Evolutionary conservation across 2,797 vertebrate genomes (phyloP), one percentile per base, ranked within the genome.

Genomic region (Linurgus olivaceus): DNA sequence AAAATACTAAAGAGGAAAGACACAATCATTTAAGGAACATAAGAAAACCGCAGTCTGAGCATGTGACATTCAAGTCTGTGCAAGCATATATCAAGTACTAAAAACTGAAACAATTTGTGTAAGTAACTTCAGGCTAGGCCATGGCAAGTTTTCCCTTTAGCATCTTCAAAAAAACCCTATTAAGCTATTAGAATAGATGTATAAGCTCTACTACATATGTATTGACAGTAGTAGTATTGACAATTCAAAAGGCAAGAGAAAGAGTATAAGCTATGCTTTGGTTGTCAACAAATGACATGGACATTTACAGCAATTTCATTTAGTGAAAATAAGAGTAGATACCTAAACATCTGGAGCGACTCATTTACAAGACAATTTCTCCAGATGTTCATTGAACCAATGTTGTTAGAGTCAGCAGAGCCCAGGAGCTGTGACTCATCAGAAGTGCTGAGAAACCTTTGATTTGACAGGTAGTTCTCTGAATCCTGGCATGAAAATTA

Each of bases 41-140:
- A 38, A 42, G 54, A 65, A 94, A 96, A 84, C 75, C 78, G 1
- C 91, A 75, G 24, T 59, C 42, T 9, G 2, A 87, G 54, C 91
- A 84, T 93, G 78, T 97, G 94, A 91, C 35, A 52, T 91, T 45
- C 31, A 75, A 77, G 51, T 72, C 84, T 58, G 26, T 89, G 68
- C n/a, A 44, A 85, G 67, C 15, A 11, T 50, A 15, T 40, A 35
- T 44, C 10, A 73, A 92, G 35, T 37, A 51, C 47, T 90, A 20
- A 21, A 67, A 68, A 50, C 11, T 92, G 33, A 89, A 85, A 66
- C 28, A 42, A 35, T 58, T 88, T 58, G 38, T 75, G 21, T 50
- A 48, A 93, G 24, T 88, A 71, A 57, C 62, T 77, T 94, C 33
- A 82, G 28, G 62, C 23, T 57, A 54, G 78, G 26, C n/a, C 52